Base-by-base conservation (phyloP, 2,797 vertebrate species). In the Dromococcyx pavoninus region DNA sequence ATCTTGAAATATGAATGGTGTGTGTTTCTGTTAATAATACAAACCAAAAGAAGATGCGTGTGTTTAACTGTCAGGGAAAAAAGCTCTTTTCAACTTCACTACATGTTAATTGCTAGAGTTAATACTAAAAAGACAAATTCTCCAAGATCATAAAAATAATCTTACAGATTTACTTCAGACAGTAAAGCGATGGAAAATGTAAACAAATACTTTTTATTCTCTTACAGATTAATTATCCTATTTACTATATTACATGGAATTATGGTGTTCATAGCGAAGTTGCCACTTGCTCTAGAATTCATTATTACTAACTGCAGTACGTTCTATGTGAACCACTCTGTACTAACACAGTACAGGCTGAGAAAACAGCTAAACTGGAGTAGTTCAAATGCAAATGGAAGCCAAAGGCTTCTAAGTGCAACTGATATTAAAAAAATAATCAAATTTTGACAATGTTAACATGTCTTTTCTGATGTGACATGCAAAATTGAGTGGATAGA, bases 21-120 rank as follows among this genome's bases (percentile, higher is more conserved):
- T 6, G 1, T 10, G 11, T 50, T 86, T 79, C 46, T 23, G 18
- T 62, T 32, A 41, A 16, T 9, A 51, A 66, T 1, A 1, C 7
- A 70, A 51, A 56, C 51, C 2, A 0, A n/a, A 41, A 66, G 53
- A 46, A 18, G 13, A 23, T 17, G 27, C n/a, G n/a, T 0, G 0
- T 9, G 12, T 57, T 60, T 17, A 56, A 69, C 1, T 57, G 30
- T 12, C 64, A 46, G 18, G 35, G n/a, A 27, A 81, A 57, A 46
- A 46, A n/a, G 43, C 23, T 66, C 32, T 56, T 65, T 76, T 61
- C 43, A 71, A 37, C 15, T 66, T 57, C 1, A 2, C 44, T 58
- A 37, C 15, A 13, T 32, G 33, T 79, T 44, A 64, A 58, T 39
- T 69, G 37, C 37, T 8, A 11, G 22, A 70, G 28, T 16, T 10